Conservation (phyloP, 1,140 invertebrate species). For the Nasonia giraulti region DNA sequence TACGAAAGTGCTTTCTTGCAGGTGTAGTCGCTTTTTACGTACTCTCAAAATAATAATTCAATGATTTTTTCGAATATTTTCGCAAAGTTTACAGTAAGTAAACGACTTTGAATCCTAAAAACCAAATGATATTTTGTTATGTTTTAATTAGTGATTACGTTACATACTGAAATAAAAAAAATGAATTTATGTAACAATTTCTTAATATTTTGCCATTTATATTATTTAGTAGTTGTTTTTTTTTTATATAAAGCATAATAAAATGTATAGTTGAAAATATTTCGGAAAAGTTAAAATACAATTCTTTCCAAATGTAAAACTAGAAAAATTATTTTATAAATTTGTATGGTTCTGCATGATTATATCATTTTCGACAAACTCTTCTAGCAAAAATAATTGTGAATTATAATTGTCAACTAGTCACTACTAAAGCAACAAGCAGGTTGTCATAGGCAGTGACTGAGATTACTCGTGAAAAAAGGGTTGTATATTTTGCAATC, state of each 20-base stretch:
- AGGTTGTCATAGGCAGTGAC: not conserved
- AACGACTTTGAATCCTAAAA: not conserved
- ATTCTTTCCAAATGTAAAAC: not conserved
- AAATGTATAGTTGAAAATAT: not conserved
- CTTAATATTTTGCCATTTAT: not conserved
- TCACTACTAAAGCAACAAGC: not conserved
- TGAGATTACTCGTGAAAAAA: not conserved
- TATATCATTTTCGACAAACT: constrained; percentile 7
- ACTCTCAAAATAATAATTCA: constrained; percentile 1
- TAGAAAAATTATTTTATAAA: not conserved
- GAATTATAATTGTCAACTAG: not conserved
- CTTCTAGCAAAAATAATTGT: constrained; percentile 39
- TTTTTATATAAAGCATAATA: too few species aligned
- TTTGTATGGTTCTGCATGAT: not conserved
- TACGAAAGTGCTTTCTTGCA: not conserved
- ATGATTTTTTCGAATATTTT: not conserved
- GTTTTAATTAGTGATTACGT: not conserved
- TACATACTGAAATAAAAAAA: not conserved
- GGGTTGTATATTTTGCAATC: constrained; percentile 47
- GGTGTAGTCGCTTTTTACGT: not conserved
- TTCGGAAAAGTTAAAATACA: not conserved
- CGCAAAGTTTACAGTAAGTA: not conserved
- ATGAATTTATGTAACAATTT: not conserved
- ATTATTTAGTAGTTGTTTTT: too few species aligned
- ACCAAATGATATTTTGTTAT: constrained; percentile 5